Base-by-base conservation (phyloP, 2,888 invertebrate genomes). In the Rhogogaster chlorosoma region DNA sequence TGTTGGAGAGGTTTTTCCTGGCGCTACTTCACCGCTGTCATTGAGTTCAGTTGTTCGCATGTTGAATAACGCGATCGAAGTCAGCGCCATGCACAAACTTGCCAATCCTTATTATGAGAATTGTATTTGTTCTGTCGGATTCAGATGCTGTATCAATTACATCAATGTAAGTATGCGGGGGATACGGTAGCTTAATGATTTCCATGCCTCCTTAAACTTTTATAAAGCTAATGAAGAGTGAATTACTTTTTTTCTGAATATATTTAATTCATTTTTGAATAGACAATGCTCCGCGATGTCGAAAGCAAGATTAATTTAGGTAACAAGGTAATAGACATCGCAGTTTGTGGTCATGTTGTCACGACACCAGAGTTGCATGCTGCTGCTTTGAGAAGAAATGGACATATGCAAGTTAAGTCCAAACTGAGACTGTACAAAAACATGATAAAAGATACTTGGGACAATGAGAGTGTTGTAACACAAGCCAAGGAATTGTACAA, bases 1-100 rank as follows among this genome's bases (percentile, higher is more conserved):
- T 91, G 95, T 96, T 1, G 97, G 97, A 92, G 98, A 96, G 94
- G 96, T 97, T 22, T 91, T 96, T 77, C 96, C 96, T 0, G 95
- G 95, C 57, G 95, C 96, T 0, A 75, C 95, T 6, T 94, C 96
- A 4, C 94, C 96, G 0, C 91, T 97, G 82, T 93, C 94, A 0
- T 88, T 93, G 5, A 95, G 95, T 86, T 86, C 94, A 0, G 70
- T 93, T 22, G 49, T 88, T 0, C 86, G 87, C 36, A 57, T 88
- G 9, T 86, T 94, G 0, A 93, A 94, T 75, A 22, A 10, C 0
- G 9, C 22, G 6, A 18, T 75, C 26, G 36, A 53, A 38, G 80
- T 38, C 29, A 9, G 18, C 12, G 45, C 7, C 15, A 45, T 64
- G 42, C 1, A n/a, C 10, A 42, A 26, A 70, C 83, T n/a, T n/a